phyloP scores from a whole-genome alignment of 2,113 vertebrate species.

The Chiloscyllium plagiosum region DNA sequence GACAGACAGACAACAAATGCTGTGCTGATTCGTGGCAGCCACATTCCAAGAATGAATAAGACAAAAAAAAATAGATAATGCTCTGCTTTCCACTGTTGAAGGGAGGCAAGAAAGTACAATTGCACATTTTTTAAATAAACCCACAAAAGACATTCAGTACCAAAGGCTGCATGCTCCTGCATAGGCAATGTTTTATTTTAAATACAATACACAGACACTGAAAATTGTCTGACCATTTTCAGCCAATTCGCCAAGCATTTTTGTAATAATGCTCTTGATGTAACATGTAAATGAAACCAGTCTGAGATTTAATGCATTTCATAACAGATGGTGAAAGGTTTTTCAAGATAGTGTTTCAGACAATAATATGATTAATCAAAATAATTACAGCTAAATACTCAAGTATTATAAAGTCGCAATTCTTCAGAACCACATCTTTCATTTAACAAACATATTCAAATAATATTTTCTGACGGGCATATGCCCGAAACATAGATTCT shows the following conservation, averaged over 20 bases:
- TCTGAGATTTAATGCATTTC: not conserved
- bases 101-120: not conserved
- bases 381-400: not conserved
- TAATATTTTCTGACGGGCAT: not conserved
- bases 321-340: not conserved
- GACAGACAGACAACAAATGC: not conserved
- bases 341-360: not conserved
- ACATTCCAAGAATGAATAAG: not conserved
- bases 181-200: not conserved
- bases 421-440: not conserved
- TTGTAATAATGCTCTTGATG: not conserved
- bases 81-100: not conserved
- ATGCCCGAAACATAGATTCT: no score
- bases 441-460: not conserved
- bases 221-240: not conserved
- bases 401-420: not conserved
- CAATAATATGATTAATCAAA: not conserved
- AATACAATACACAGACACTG: not conserved
- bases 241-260: not conserved
- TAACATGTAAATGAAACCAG: not conserved
- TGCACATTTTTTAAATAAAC: not conserved
- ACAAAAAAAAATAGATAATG: not conserved
- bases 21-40: not conserved
- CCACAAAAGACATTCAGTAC: not conserved
- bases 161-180: not conserved